Evolutionary conservation across 1,140 invertebrate genomes (phyloP).

Genomic region (Heterodera carotae): DNA sequence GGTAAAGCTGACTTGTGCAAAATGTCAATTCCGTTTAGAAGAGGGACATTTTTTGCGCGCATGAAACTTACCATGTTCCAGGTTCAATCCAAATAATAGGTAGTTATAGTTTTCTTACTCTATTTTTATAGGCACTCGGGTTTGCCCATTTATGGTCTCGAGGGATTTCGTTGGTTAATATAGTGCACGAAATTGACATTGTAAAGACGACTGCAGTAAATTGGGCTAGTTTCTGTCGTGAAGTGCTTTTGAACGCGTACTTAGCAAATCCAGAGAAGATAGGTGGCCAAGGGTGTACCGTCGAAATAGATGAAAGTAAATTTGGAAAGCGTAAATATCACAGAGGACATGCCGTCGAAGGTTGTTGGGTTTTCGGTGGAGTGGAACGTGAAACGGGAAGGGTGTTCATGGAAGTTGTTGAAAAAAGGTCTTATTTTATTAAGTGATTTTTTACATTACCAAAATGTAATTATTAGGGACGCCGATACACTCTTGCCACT

Average conservation of each 20-base stretch:
- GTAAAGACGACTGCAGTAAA: neutral
- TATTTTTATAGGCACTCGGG: neutral
- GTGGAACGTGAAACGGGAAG: neutral
- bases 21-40: neutral
- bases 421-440: neutral
- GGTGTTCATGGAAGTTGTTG: constrained; percentile 23
- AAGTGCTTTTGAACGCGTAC: neutral
- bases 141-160: neutral
- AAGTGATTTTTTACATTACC: neutral
- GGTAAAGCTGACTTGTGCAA: too few relatives aligned
- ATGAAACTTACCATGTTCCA: neutral
- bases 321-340: constrained; percentile 8
- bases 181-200: neutral
- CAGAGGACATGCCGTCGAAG: neutral
- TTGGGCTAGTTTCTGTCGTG: constrained; percentile 5
- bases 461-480: neutral
- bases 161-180: neutral
- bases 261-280: neutral
- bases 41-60: neutral
- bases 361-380: constrained; percentile 15
- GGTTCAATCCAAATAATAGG: too few relatives aligned
- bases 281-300: neutral
- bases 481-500: neutral
- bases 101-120: neutral
- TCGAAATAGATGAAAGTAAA: constrained; percentile 7